A percentile compares a stretch with the other conserved stretches of the same genome.
phyloP scores from a whole-genome alignment of 2,797 vertebrate species.

The Peromyscus melanophrys region DNA sequence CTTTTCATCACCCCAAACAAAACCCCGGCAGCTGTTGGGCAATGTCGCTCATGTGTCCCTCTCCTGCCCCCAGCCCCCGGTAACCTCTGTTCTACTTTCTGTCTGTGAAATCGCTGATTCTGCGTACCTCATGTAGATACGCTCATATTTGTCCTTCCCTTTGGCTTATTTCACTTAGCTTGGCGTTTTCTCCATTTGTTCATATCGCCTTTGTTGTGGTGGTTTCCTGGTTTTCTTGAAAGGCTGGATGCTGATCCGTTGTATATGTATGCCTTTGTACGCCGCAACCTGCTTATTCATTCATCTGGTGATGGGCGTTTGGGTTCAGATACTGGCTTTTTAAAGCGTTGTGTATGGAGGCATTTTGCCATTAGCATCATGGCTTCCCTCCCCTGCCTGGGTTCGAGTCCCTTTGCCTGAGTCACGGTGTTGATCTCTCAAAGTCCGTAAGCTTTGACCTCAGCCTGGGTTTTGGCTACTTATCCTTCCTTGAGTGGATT shows the following conservation, averaged over 20 bases:
- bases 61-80: not conserved
- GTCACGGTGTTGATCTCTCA: not conserved
- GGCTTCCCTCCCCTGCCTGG: not conserved
- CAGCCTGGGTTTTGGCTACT: no score
- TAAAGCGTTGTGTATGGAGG: not conserved
- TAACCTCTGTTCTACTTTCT: not conserved
- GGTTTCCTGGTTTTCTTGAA: not conserved
- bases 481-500: not conserved
- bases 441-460: not conserved
- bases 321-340: not conserved
- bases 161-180: not conserved
- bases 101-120: not conserved
- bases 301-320: not conserved
- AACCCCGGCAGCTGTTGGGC: not conserved
- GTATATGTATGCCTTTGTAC: not conserved
- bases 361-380: not conserved
- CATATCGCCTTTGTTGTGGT: rapidly evolving
- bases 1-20: not conserved
- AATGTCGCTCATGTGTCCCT: not conserved
- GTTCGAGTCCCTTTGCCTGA: not conserved
- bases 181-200: not conserved
- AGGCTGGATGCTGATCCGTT: not conserved
- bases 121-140: not conserved
- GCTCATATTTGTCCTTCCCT: not conserved
- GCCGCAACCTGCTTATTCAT: not conserved